Evolutionary conservation across 1,140 invertebrate species (phyloP), one percentile per base, ranked within the genome.

Genomic region (Aleiodes sp.): DNA sequence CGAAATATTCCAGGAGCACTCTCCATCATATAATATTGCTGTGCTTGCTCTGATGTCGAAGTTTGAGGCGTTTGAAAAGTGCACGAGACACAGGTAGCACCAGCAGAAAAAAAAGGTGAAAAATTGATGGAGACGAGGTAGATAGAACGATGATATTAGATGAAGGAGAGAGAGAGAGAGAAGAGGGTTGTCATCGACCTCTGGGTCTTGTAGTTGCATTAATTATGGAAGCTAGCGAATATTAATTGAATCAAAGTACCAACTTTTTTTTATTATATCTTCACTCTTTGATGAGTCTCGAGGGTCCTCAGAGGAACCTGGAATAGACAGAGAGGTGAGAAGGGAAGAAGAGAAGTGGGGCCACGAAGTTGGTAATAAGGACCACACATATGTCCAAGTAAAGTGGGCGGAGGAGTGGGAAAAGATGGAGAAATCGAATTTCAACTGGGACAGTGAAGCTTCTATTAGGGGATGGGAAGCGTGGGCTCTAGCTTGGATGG

Each of bases 151-250:
- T 16, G 9, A 61, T 61, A 21, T 28, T 52, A 56, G 37, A 26
- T 46, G 39, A 21, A 64, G n/a, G 26, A 16, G 9, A 52, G n/a
- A 16, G 9, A 8, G 2, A 52, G 7, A 24, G 4, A 52, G 14
- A 21, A 10, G 10, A 12, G 12, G 24, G 12, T 59, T 29, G 37
- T 61, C 37, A 33, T 57, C n/a, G 16, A 39, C 56, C 35, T 33
- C 26, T 10, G 35, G 31, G 21, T 29, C 14, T 56, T 56, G 41
- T 29, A 41, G 21, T 31, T 56, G 68, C 69, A 75, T 78, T 79
- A 80, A 80, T 80, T 80, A 80, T 76, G 46, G 46, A 74, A 71
- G 76, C 79, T 78, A 75, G 76, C 72, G 75, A 61, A 68, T 73
- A 79, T 73, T 78, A 81, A 81, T 80, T 74, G 73, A 74, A 68